Percentiles rank a stretch among this genome's conserved stretches.
phyloP scores from a whole-genome alignment of 2,797 vertebrate genomes.

The Propithecus deckenii region DNA sequence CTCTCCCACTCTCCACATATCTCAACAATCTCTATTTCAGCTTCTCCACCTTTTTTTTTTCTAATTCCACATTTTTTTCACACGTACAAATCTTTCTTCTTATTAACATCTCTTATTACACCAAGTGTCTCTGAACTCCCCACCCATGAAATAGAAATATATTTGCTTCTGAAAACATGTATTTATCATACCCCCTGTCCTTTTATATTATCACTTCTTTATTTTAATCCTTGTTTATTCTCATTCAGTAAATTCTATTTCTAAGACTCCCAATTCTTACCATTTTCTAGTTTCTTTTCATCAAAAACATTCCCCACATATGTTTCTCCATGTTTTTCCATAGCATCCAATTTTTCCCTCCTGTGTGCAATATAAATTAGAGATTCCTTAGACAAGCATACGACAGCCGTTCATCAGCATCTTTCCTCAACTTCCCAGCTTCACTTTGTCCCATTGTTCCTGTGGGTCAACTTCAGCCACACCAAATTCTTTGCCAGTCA shows the following conservation, averaged over 20 bases:
- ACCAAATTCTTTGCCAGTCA: not conserved
- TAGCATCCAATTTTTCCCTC: not conserved
- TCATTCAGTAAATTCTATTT: not conserved
- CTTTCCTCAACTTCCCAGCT: not conserved
- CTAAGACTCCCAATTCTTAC: not conserved
- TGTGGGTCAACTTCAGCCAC: not conserved
- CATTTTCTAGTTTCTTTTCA: not conserved
- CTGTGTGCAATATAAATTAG: not conserved
- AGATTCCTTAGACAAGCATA: not conserved
- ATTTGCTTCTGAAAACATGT: not conserved
- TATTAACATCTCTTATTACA: not conserved
- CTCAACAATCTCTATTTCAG: not conserved
- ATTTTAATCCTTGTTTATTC: not conserved
- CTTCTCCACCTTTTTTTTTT: not conserved
- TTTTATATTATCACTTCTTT: not conserved
- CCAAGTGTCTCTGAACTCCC: not conserved
- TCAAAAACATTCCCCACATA: not conserved
- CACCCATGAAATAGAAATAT: not conserved
- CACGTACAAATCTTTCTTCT: not conserved
- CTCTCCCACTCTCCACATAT: not conserved
- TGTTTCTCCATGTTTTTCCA: not conserved
- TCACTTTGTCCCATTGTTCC: not conserved
- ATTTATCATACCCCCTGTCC: not conserved
- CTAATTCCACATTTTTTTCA: not conserved
- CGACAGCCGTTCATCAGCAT: not conserved